These are phyloP conservation scores for Macrotus californicus DNA, from an alignment of 2,113 vertebrate species.

Conservation along the genomic window DNA sequence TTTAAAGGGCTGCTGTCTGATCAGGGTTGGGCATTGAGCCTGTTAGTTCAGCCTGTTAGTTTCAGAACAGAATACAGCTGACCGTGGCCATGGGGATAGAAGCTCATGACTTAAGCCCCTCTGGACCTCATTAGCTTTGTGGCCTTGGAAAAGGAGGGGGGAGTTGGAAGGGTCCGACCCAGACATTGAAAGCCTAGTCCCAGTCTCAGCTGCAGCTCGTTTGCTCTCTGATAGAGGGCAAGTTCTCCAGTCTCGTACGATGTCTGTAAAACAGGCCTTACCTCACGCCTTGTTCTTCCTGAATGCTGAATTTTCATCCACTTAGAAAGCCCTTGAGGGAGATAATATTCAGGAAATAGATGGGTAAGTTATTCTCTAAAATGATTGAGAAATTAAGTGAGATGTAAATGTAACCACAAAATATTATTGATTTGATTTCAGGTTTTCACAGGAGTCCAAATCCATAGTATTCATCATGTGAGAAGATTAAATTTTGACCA, in stretches of 20 bases:
- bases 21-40: neutral
- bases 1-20: slow-evolving; percentile 27
- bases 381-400: neutral
- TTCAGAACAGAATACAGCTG: slow-evolving; percentile 24
- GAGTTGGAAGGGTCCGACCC: neutral
- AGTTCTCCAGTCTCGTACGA: neutral
- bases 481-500: slow-evolving; percentile 7
- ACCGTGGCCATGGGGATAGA: neutral
- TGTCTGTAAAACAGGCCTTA: neutral
- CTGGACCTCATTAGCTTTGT: neutral
- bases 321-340: neutral
- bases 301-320: neutral
- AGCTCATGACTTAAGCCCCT: neutral
- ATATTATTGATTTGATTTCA: neutral
- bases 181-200: neutral
- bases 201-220: neutral
- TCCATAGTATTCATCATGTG: neutral
- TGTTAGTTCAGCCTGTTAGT: neutral
- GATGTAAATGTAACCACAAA: neutral
- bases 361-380: neutral
- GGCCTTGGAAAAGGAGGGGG: neutral
- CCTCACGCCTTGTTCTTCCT: neutral
- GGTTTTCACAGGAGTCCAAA: slow-evolving; percentile 27
- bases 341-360: neutral
- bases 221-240: neutral